These are phyloP conservation scores for Andricus grossulariae DNA, from an alignment of 1,140 invertebrate species.

Conservation along the genomic window DNA sequence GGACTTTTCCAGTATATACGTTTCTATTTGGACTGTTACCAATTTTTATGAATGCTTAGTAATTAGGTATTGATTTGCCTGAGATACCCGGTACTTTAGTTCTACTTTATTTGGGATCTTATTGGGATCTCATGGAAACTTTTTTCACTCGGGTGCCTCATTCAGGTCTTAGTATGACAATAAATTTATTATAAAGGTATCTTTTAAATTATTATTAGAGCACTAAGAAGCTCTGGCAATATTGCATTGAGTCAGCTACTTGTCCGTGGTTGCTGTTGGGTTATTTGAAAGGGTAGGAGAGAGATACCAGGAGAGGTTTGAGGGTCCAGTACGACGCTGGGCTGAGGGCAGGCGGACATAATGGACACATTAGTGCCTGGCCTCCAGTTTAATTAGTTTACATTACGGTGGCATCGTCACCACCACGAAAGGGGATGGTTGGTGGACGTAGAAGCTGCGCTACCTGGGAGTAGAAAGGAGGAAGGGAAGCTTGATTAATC, in stretches of 20 bases:
- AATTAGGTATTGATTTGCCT: too few species aligned
- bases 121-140: too few species aligned
- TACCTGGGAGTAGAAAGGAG: slow-evolving; percentile 36
- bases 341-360: slow-evolving; percentile 64
- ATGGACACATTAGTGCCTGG: slow-evolving; percentile 72
- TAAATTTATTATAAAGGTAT: too few species aligned
- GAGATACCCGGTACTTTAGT: too few species aligned
- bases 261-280: slow-evolving; percentile 12
- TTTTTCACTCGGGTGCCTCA: too few species aligned
- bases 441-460: slow-evolving; percentile 24
- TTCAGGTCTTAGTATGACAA: too few species aligned
- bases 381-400: slow-evolving; percentile 74
- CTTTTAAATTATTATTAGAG: too few species aligned
- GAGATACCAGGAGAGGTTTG: slow-evolving; percentile 42
- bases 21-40: too few species aligned
- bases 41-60: too few species aligned
- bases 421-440: slow-evolving; percentile 60
- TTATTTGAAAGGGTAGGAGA: slow-evolving; percentile 33
- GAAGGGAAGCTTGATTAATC: slow-evolving; percentile 67
- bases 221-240: slow-evolving; percentile 38
- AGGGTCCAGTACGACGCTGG: slow-evolving; percentile 55
- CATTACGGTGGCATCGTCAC: slow-evolving; percentile 71
- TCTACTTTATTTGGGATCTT: too few species aligned
- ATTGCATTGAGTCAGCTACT: neutral
- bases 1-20: too few species aligned